Base-by-base conservation (phyloP, 2,888 invertebrate species). In the Athalia rosae region DNA sequence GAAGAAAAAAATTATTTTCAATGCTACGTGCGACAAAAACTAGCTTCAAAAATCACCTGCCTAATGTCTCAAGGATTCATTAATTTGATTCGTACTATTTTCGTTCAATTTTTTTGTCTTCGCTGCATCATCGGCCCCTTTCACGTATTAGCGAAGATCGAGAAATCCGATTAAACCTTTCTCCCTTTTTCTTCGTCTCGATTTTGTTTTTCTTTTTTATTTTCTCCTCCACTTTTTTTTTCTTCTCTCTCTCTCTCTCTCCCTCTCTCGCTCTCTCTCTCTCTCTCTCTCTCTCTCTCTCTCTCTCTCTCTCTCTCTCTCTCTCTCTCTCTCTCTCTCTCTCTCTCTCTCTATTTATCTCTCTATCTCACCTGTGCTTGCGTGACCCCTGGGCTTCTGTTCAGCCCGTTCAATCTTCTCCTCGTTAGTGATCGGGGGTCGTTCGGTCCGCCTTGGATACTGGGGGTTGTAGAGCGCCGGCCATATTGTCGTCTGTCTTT, bases 381-480 rank as follows among this genome's bases (percentile, higher is more conserved):
- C 84, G 77, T 85, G 85, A 79, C 76, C 78, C 9, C 86, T 87
- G 62, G 86, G 86, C 81, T 87, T 88, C 81, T 88, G 87, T 80
- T 89, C 87, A 76, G 87, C 85, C 82, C 85, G 87, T 79, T 88
- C 88, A 83, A 86, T 85, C 80, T 87, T 87, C 84, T 87, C 85
- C 82, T 89, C 87, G 82, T 85, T 88, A 28, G 28, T 28, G 80
- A 85, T 83, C 67, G 87, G 84, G 76, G 89, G 89, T 81, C 85
- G 85, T 83, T 90, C 89, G 77, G 89, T 90, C 85, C 87, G 86
- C 83, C 88, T 88, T 80, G 89, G 85, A 83, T 88, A 84, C 84
- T 88, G 85, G 78, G 89, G 88, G 84, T 87, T 86, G 85, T 89
- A 86, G 77, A 86, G 84, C 79, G 87, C 84, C 71, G 89, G 89